phyloP scores from a whole-genome alignment of 2,797 vertebrate genomes.

The Petrocephalus sullivani region DNA sequence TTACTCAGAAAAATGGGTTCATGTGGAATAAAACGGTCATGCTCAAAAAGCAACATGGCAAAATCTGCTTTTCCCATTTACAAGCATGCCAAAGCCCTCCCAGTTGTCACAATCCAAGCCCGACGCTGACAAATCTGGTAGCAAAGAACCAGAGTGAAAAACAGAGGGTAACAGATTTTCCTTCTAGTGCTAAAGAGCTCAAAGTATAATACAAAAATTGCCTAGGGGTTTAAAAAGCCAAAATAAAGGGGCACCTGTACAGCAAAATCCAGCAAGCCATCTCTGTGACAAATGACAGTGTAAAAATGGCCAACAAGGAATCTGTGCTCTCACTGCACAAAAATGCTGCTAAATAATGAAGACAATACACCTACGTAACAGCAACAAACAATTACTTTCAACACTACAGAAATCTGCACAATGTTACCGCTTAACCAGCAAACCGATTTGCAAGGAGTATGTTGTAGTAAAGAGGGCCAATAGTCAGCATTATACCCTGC shows the following conservation, averaged over 20 bases:
- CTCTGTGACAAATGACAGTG: conserved; percentile 5
- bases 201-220: not conserved
- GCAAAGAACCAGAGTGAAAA: not conserved
- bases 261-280: not conserved
- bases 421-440: not conserved
- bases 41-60: conserved; percentile 25
- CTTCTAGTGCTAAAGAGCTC: not conserved
- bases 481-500: not conserved
- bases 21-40: not conserved
- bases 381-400: not conserved
- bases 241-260: not conserved
- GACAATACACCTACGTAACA: not conserved
- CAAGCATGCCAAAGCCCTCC: conserved; percentile 9
- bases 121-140: conserved; percentile 27
- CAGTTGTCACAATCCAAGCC: conserved; percentile 31
- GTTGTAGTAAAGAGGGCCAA: not conserved
- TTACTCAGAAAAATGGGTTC: not conserved
- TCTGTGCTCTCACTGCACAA: not conserved
- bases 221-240: not conserved
- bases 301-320: not conserved
- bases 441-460: not conserved
- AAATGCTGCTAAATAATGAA: not conserved
- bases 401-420: not conserved
- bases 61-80: conserved; percentile 51
- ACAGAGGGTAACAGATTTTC: not conserved